Conservation (phyloP, 2,797 vertebrate genomes). For the Xenentodon cancila region DNA sequence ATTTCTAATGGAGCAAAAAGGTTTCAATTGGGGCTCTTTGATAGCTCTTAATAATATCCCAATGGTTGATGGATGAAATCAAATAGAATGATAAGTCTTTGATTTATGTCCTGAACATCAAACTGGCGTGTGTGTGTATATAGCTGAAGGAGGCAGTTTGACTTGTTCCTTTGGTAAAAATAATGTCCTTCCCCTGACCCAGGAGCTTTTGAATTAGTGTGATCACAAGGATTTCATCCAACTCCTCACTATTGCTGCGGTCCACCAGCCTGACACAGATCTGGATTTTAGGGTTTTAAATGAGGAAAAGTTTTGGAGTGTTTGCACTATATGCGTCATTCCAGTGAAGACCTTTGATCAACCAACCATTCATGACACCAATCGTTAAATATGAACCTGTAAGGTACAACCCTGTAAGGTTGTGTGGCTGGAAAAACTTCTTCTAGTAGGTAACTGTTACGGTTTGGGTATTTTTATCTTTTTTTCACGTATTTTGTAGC, state of each 20-base stretch:
- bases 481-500: too few relatives aligned
- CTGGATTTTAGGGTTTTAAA: not conserved
- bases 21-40: constrained; percentile 76
- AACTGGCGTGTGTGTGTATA: constrained; percentile 25
- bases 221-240: constrained; percentile 46
- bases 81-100: constrained; percentile 79
- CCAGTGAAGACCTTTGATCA: too few relatives aligned
- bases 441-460: too few relatives aligned
- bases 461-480: too few relatives aligned
- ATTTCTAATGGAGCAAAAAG: constrained; percentile 72
- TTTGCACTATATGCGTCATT: too few relatives aligned
- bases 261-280: not conserved
- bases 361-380: too few relatives aligned
- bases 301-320: too few relatives aligned
- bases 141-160: constrained; percentile 30
- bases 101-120: constrained; percentile 68
- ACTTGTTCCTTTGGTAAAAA: constrained; percentile 47
- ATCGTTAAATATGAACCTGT: too few relatives aligned
- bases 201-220: constrained; percentile 59
- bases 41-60: constrained; percentile 75
- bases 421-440: too few relatives aligned
- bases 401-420: too few relatives aligned
- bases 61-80: constrained; percentile 70
- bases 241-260: constrained; percentile 12
- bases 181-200: constrained; percentile 39